Percentiles rank a stretch among this genome's conserved stretches.
These are phyloP conservation scores for Ceyx melanurus DNA, from an alignment of 2,113 vertebrate genomes.

Conservation along the genomic window DNA sequence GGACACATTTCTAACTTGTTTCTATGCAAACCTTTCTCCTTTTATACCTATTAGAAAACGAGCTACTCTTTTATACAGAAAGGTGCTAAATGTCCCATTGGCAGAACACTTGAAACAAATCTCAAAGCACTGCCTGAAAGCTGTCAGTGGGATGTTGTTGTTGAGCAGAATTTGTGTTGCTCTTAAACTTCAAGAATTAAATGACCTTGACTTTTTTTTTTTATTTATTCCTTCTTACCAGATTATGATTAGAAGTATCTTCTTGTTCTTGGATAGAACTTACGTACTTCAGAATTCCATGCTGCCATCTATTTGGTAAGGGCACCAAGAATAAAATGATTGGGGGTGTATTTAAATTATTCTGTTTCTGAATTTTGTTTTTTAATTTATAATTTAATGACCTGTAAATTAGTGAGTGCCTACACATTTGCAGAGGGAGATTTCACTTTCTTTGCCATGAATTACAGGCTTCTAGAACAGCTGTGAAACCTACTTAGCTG, in stretches of 20 bases:
- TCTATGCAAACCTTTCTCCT: not conserved
- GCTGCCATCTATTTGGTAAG: slow-evolving; percentile 99
- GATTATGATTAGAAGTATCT: slow-evolving; percentile 99
- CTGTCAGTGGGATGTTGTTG: not conserved
- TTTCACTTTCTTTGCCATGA: not conserved
- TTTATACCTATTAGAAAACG: not conserved
- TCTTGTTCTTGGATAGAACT: slow-evolving; percentile 98
- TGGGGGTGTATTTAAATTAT: not conserved
- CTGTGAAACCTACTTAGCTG: not conserved
- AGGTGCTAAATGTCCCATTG: not conserved
- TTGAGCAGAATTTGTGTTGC: not conserved
- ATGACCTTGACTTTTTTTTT: not conserved
- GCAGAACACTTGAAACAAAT: not conserved
- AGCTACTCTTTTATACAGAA: not conserved
- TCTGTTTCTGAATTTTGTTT: not conserved
- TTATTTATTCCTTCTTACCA: slow-evolving; percentile 68
- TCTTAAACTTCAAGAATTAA: slow-evolving; percentile 20
- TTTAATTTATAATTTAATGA: not conserved
- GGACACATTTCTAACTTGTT: not conserved
- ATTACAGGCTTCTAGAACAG: not conserved
- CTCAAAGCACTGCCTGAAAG: not conserved
- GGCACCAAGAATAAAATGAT: slow-evolving; percentile 1
- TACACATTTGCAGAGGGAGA: not conserved
- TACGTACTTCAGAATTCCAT: slow-evolving; percentile 99
- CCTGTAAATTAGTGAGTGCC: not conserved